Evolutionary conservation across 2,113 vertebrate species (phyloP).

Genomic region (Gadus chalcogrammus): DNA sequence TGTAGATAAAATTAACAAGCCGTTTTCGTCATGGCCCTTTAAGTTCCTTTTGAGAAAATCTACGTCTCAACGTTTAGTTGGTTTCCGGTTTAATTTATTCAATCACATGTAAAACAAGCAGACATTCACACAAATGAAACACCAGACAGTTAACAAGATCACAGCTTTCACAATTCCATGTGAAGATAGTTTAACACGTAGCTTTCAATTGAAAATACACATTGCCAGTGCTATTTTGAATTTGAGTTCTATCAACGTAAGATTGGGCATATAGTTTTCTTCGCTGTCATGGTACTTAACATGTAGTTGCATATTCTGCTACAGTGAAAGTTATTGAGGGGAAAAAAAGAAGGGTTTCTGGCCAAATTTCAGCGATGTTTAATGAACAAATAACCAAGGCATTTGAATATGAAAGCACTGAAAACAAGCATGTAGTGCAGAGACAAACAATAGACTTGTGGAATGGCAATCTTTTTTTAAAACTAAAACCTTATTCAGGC

Average conservation of each 20-base stretch:
- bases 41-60: constrained; percentile 2
- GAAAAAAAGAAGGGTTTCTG: constrained; percentile 2
- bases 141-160: constrained; percentile 52
- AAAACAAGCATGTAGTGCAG: constrained; percentile 36
- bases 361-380: constrained; percentile 8
- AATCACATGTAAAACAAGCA: constrained; percentile 68
- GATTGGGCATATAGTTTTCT: no score
- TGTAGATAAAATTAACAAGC: constrained; percentile 91
- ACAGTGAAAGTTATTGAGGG: constrained; percentile 10
- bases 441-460: constrained; percentile 33
- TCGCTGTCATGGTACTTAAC: no score
- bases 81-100: constrained; percentile 58
- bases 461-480: constrained; percentile 38
- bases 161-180: constrained; percentile 48
- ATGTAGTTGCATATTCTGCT: constrained; percentile 41
- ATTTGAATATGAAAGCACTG: constrained; percentile 29
- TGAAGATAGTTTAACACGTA: constrained; percentile 15
- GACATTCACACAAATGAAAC: constrained; percentile 60
- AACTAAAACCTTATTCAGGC: constrained; percentile 34
- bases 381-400: constrained; percentile 10
- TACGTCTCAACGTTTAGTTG: constrained; percentile 19
- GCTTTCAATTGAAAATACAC: constrained; percentile 13
- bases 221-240: constrained; percentile 40
- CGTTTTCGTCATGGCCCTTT: not conserved
- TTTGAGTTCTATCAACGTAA: constrained; percentile 24